Base-by-base conservation (phyloP, 2,888 invertebrate species). In the Watsonalla binaria region DNA sequence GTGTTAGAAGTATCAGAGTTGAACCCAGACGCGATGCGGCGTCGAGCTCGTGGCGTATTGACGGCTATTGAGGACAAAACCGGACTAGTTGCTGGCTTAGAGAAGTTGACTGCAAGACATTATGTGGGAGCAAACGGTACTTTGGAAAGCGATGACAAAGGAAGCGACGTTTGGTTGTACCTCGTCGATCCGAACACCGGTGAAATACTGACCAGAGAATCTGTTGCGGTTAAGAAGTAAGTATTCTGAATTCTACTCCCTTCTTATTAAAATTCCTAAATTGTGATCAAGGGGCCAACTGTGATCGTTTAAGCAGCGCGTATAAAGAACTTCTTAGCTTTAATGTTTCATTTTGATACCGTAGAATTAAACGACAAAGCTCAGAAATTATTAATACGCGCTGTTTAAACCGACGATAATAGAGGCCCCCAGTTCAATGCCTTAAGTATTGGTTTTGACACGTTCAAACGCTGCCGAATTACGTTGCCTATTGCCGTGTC, bases 101-200 rank as follows among this genome's bases (percentile, higher is more conserved):
- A 98, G 74, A 94, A 94, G 63, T 91, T 98, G n/a, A 94, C 95
- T n/a, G 92, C 94, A 0, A 92, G 95, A 53, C 94, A 96, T 74
- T 94, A 92, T 63, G 77, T 95, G 8, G 94, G 94, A 9, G 93
- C 93, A 51, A 97, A 96, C 75, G 95, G 95, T 5, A 95, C 96
- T 0, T 80, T 96, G 15, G 94, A 95, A 65, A 93, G 92, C 56
- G 95, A 96, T 75, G 87, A 93, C 0, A 92, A 92, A 6, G 96
- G 95, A 6, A 96, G 97, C 0, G 97, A 97, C 69, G 93, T 97
- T 6, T 97, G 97, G 96, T 93, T 98, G 78, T 97, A 97, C 70
- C 92, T 95, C 0, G 91, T 97, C 4, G 96, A 97, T 84, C 97
- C 97, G 0, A 92, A 90, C 52, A 94, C 93, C 0, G 96, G 96